These are phyloP conservation scores for Drosophila sordidula DNA, from an alignment of 2,888 invertebrate species.

Conservation along the genomic window DNA sequence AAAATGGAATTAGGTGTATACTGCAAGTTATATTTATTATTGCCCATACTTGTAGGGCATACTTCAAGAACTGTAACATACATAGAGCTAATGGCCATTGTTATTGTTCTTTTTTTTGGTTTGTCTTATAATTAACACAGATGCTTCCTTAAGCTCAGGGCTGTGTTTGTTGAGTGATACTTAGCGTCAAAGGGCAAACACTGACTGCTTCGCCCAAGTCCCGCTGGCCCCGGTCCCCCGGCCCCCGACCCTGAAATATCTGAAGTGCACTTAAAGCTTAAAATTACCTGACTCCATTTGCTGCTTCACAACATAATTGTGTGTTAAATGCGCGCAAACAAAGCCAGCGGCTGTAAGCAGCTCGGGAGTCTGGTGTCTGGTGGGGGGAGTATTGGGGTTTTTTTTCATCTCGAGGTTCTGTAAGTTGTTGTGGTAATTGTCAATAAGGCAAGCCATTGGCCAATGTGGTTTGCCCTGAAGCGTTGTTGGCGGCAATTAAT, in stretches of 20 bases:
- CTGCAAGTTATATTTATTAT: background rate
- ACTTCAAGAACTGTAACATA: slow-evolving; percentile 9
- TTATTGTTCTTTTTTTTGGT: slow-evolving; percentile 13
- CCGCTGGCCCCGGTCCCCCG: background rate
- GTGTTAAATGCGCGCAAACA: slow-evolving; percentile 66
- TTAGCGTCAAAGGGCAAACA: slow-evolving; percentile 35
- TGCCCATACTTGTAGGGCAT: background rate
- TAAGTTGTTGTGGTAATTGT: slow-evolving; percentile 74
- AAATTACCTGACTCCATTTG: slow-evolving; percentile 69
- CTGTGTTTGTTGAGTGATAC: slow-evolving; percentile 41
- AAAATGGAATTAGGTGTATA: too few species aligned
- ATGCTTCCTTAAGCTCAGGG: slow-evolving; percentile 37
- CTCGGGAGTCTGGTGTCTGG: background rate
- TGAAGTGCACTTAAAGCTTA: slow-evolving; percentile 60
- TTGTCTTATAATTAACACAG: slow-evolving; percentile 59
- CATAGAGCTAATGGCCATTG: slow-evolving; percentile 20
- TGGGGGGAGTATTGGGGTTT: background rate
- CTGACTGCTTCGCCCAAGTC: background rate
- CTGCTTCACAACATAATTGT: slow-evolving; percentile 63
- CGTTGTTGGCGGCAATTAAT: slow-evolving; percentile 62
- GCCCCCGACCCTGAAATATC: slow-evolving; percentile 3
- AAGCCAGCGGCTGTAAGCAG: slow-evolving; percentile 16
- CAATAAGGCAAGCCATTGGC: slow-evolving; percentile 64
- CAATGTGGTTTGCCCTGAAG: slow-evolving; percentile 74
- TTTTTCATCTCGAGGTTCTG: slow-evolving; percentile 25